Conservation (phyloP, 53 echinoderm and acorn worm genomes). For the Holothuria leucospilota region DNA sequence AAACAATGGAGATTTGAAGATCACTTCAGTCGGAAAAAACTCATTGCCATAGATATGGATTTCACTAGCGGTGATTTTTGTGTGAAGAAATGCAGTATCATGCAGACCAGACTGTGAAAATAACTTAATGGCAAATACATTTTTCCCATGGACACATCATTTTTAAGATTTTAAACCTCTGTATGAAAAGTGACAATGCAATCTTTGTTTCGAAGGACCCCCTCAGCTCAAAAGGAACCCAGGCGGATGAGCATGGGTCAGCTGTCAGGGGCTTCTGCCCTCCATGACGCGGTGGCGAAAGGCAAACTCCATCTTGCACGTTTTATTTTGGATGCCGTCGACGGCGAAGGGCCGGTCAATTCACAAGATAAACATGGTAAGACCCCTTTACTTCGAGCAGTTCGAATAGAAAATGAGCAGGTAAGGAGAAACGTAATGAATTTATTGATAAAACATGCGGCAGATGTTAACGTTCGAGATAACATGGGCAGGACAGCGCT, state of each 20-base stretch:
- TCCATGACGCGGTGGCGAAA: slow-evolving; percentile 92
- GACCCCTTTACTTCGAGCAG: slow-evolving; percentile 87
- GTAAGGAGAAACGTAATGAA: slow-evolving; percentile 59
- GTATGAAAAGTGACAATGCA: slow-evolving; percentile 12
- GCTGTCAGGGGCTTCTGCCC: slow-evolving; percentile 81
- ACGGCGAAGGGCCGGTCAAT: slow-evolving; percentile 80
- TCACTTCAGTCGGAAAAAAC: too few species aligned
- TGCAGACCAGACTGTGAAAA: too few species aligned
- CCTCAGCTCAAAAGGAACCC: slow-evolving; percentile 66
- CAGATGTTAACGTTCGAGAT: slow-evolving; percentile 79
- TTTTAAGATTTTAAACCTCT: too few species aligned
- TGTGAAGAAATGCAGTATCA: too few species aligned
- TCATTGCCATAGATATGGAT: too few species aligned
- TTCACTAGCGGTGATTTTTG: too few species aligned
- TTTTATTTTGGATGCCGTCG: slow-evolving; percentile 94
- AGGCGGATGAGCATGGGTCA: slow-evolving; percentile 90
- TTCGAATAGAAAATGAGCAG: slow-evolving; percentile 59
- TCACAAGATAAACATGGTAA: slow-evolving; percentile 86
- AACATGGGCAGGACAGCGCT: slow-evolving; percentile 88
- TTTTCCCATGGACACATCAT: too few species aligned
- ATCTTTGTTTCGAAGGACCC: slow-evolving; percentile 64
- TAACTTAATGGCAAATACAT: too few species aligned
- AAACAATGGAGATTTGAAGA: too few species aligned
- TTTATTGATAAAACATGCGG: slow-evolving; percentile 74
- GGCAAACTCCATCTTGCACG: slow-evolving; percentile 92